phyloP scores from a whole-genome alignment of 2,888 invertebrate genomes.

The Loripinus fragilis region DNA sequence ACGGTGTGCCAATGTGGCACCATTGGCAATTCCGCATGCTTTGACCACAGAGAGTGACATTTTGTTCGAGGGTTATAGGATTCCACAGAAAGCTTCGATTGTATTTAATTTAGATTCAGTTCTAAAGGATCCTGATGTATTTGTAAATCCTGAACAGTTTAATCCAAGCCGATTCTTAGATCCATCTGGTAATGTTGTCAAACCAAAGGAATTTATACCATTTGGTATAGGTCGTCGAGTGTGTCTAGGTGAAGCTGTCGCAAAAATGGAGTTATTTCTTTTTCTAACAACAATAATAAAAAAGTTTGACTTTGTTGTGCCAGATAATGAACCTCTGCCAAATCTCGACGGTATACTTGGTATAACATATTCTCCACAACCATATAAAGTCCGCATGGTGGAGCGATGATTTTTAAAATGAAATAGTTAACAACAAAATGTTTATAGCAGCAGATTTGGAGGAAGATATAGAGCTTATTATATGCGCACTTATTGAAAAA shows the following conservation, averaged over 20 bases:
- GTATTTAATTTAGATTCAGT: slow-evolving; percentile 67
- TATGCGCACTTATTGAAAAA: too few species aligned
- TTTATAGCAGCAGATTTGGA: too few species aligned
- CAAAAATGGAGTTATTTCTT: slow-evolving; percentile 64
- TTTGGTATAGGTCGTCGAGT: slow-evolving; percentile 57
- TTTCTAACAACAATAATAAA: slow-evolving; percentile 55
- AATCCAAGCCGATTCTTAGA: slow-evolving; percentile 69
- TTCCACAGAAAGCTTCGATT: slow-evolving; percentile 68
- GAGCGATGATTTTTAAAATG: too few species aligned
- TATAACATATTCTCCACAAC: slow-evolving; percentile 53
- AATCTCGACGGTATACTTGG: slow-evolving; percentile 49
- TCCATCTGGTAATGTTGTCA: slow-evolving; percentile 30
- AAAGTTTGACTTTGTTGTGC: slow-evolving; percentile 48
- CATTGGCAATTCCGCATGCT: slow-evolving; percentile 61
- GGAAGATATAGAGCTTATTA: too few species aligned
- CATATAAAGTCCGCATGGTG: slow-evolving; percentile 14
- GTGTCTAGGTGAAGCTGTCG: slow-evolving; percentile 34
- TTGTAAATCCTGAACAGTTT: slow-evolving; percentile 65
- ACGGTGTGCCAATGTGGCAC: slow-evolving; percentile 68
- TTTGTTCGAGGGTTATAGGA: slow-evolving; percentile 66
- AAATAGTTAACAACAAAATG: too few species aligned
- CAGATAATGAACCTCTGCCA: slow-evolving; percentile 39
- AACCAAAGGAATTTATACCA: slow-evolving; percentile 54
- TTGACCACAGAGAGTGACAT: slow-evolving; percentile 59
- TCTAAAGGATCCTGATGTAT: slow-evolving; percentile 58